Percentiles rank a stretch among this genome's conserved stretches.
phyloP scores from a whole-genome alignment of 2,113 vertebrate species.

The Orientallactaga bullata region DNA sequence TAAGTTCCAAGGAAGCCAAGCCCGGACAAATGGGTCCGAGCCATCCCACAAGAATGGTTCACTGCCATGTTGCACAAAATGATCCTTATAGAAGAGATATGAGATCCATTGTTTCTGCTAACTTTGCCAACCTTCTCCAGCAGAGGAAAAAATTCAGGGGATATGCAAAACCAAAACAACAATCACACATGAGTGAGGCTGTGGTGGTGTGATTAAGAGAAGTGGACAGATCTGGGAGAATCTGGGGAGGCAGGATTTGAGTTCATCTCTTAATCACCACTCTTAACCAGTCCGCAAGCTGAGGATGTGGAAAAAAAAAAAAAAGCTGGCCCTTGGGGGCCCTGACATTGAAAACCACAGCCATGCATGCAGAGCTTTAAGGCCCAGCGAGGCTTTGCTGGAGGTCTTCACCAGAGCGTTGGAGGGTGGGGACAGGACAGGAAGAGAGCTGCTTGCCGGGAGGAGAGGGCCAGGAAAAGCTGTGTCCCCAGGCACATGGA shows the following conservation, averaged over 20 bases:
- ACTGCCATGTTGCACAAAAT: neutral
- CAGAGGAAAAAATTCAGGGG: neutral
- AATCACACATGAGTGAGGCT: neutral
- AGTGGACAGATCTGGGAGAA: neutral
- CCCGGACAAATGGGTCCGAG: neutral
- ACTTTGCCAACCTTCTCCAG: neutral
- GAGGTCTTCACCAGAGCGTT: neutral
- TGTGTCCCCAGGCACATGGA: neutral
- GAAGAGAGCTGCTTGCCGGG: neutral
- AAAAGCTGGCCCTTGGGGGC: accelerated
- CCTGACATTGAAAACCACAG: neutral
- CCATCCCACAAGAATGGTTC: neutral
- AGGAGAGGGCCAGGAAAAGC: neutral
- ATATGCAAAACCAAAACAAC: neutral
- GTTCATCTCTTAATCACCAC: neutral
- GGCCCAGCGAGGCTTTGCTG: neutral
- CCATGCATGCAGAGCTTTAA: neutral
- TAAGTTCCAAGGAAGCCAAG: neutral
- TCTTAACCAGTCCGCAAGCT: neutral
- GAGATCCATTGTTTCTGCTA: neutral
- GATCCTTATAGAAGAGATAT: neutral
- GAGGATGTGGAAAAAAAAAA: no score
- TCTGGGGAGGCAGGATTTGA: neutral
- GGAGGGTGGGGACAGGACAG: neutral
- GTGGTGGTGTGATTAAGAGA: neutral